Conservation (phyloP, 2,888 invertebrate genomes). For the Drosophila picticornis region DNA sequence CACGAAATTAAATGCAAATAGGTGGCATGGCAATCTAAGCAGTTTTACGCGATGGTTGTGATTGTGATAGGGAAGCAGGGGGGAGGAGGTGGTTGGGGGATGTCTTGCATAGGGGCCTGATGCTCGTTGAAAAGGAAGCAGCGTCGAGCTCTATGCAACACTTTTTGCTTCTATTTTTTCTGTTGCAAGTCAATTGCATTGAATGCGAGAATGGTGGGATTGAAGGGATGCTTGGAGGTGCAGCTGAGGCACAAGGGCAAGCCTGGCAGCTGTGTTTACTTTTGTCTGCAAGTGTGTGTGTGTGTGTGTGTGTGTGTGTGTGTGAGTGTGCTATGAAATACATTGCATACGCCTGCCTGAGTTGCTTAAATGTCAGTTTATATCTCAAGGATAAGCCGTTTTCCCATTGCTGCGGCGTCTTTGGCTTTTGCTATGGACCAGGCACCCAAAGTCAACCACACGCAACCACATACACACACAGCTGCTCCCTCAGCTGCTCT, state of each 20-base stretch:
- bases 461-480: conserved; percentile 5
- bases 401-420: conserved; percentile 66
- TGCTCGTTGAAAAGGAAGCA: conserved; percentile 27
- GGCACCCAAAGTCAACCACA: conserved; percentile 23
- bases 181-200: conserved; percentile 58
- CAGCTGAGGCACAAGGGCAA: conserved; percentile 48
- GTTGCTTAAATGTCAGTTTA: conserved; percentile 81
- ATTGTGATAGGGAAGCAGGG: too few species aligned
- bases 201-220: conserved; percentile 27
- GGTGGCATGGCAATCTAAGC: conserved; percentile 17
- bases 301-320: conserved; percentile 28
- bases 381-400: conserved; percentile 82
- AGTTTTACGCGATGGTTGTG: conserved; percentile 1
- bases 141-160: conserved; percentile 48
- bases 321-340: conserved; percentile 31
- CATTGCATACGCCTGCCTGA: conserved; percentile 74
- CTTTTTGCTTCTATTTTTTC: conserved; percentile 16
- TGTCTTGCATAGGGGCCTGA: not conserved
- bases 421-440: conserved; percentile 43
- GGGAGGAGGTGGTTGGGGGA: fast-evolving
- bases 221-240: not conserved
- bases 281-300: conserved; percentile 43
- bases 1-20: conserved; percentile 56
- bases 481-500: conserved; percentile 6
- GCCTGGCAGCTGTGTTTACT: conserved; percentile 59